Evolutionary conservation across 2,113 vertebrate species (phyloP).

Genomic region (Salminus brasiliensis): DNA sequence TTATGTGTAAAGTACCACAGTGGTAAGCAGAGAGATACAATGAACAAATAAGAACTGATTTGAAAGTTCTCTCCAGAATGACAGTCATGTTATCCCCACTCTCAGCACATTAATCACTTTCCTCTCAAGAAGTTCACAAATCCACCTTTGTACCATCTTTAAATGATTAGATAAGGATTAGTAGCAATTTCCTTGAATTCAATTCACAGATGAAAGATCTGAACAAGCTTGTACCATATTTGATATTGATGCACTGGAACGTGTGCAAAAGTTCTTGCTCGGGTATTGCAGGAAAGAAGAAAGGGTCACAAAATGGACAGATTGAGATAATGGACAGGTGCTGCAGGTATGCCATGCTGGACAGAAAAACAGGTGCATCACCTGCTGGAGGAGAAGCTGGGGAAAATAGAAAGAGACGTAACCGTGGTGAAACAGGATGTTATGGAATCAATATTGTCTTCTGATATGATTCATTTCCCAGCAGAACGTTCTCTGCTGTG

Average conservation of each 20-base stretch:
- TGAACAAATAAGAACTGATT: too few species aligned
- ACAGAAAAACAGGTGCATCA: conserved; percentile 46
- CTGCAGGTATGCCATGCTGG: conserved; percentile 41
- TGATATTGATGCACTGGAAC: neutral
- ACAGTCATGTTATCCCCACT: neutral
- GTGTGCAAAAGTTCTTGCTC: neutral
- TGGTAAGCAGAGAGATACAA: too few species aligned
- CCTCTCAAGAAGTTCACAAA: neutral
- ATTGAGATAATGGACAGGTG: conserved; percentile 41
- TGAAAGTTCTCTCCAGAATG: neutral
- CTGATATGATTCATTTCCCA: conserved; percentile 79
- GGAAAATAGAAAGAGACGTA: conserved; percentile 55
- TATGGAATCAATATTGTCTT: conserved; percentile 79
- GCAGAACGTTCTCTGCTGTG: conserved; percentile 66
- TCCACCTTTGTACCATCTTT: neutral
- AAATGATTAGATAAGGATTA: neutral
- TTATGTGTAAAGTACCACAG: too few species aligned
- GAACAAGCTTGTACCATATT: neutral
- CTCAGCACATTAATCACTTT: conserved; percentile 9
- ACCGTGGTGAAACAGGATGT: conserved; percentile 52
- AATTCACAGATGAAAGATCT: neutral
- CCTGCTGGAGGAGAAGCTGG: conserved; percentile 41
- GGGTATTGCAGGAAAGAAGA: neutral
- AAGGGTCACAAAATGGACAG: conserved; percentile 11
- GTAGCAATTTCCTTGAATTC: conserved; percentile 5